phyloP scores from a whole-genome alignment of 1,140 invertebrate species.

The Chelonus insularis region DNA sequence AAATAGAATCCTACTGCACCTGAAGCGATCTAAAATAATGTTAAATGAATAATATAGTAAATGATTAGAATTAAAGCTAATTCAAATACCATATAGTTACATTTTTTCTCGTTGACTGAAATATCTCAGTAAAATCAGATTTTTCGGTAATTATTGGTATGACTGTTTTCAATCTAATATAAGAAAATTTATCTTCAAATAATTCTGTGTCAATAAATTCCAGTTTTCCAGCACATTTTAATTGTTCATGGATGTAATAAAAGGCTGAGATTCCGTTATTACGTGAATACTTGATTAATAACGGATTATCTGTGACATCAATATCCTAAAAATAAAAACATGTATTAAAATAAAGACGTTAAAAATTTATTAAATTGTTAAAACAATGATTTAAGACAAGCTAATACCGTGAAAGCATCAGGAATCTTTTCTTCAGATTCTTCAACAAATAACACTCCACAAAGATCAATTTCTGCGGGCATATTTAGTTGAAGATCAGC shows the following conservation, averaged over 20 bases:
- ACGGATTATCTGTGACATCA: constrained; percentile 76
- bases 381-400: too few species aligned
- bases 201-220: constrained; percentile 66
- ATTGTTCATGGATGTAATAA: constrained; percentile 72
- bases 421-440: constrained; percentile 63
- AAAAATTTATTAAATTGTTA: too few species aligned
- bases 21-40: constrained; percentile 61
- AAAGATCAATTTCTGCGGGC: constrained; percentile 74
- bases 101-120: constrained; percentile 53
- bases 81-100: constrained; percentile 38
- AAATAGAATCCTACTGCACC: constrained; percentile 70
- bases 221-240: constrained; percentile 65
- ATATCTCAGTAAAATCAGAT: constrained; percentile 40
- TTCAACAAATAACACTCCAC: constrained; percentile 69
- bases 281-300: constrained; percentile 66
- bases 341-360: too few species aligned
- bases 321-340: constrained; percentile 65
- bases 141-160: constrained; percentile 47
- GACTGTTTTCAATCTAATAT: constrained; percentile 62
- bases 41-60: constrained; percentile 8
- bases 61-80: too few species aligned
- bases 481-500: constrained; percentile 66
- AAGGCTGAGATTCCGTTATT: constrained; percentile 65
- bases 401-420: constrained; percentile 67
- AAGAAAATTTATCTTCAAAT: constrained; percentile 68